Percentiles rank a stretch among this genome's conserved stretches.
phyloP scores from a whole-genome alignment of 2,113 vertebrate genomes.

The Gorsachius goisagi region DNA sequence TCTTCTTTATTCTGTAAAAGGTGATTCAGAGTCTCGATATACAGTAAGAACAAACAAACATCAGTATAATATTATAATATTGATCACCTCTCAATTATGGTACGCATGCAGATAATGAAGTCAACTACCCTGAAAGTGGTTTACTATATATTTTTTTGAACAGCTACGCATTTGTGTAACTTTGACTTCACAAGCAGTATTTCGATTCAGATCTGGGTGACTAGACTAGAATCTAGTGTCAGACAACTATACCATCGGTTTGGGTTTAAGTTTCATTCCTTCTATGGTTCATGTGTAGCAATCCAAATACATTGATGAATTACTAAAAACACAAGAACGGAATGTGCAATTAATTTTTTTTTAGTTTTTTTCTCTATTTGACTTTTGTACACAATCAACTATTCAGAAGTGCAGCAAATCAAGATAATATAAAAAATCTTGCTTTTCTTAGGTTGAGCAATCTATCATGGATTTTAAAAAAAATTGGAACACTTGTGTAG shows the following conservation, averaged over 20 bases:
- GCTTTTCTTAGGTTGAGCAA: background rate
- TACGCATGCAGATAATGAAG: background rate
- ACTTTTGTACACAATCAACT: background rate
- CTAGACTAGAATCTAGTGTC: background rate
- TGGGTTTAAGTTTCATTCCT: background rate
- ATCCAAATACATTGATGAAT: background rate
- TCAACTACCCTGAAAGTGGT: background rate
- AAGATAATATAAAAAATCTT: background rate
- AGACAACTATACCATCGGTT: background rate
- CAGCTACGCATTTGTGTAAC: background rate
- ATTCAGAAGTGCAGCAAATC: background rate
- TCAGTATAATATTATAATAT: background rate
- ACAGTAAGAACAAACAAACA: background rate
- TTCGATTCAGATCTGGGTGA: background rate
- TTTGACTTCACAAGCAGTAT: background rate
- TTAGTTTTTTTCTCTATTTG: background rate
- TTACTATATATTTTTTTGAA: background rate
- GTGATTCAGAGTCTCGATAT: background rate
- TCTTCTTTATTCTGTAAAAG: background rate
- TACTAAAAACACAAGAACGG: background rate
- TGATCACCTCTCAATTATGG: background rate
- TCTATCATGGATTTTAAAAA: background rate
- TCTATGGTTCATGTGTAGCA: background rate
- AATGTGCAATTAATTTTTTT: background rate
- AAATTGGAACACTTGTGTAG: background rate